Conservation (phyloP, 2,797 vertebrate species). For the Capromys pilorides region DNA sequence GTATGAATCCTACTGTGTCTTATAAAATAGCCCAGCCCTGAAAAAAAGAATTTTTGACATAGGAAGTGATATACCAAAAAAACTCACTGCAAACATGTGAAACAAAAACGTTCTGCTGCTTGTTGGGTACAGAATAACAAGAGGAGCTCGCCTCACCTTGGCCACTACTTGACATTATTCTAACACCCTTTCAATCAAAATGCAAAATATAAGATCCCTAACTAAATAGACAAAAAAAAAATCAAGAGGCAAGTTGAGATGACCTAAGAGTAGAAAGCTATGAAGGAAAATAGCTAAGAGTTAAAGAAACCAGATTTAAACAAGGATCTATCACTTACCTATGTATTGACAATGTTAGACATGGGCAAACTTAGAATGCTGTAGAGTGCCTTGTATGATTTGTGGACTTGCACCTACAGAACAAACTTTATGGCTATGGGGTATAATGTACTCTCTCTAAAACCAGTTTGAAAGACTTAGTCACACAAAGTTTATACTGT, state of each 20-base stretch:
- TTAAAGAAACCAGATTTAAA: neutral
- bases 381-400: neutral
- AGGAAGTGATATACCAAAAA: neutral
- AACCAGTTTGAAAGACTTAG: neutral
- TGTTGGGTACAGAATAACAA: neutral
- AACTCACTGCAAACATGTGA: neutral
- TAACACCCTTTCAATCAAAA: neutral
- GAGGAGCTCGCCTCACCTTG: neutral
- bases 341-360: neutral
- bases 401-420: neutral
- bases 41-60: neutral
- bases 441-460: neutral
- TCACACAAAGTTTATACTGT: neutral
- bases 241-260: neutral
- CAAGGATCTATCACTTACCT: neutral
- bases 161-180: neutral
- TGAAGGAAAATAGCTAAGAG: neutral
- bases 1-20: neutral
- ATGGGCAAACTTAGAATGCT: neutral
- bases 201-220: neutral
- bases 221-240: neutral
- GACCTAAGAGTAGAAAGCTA: neutral
- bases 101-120: neutral
- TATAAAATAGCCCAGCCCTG: neutral
- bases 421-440: neutral